These are phyloP conservation scores for Bactericera cockerelli DNA, from an alignment of 1,140 invertebrate species.

Conservation along the genomic window DNA sequence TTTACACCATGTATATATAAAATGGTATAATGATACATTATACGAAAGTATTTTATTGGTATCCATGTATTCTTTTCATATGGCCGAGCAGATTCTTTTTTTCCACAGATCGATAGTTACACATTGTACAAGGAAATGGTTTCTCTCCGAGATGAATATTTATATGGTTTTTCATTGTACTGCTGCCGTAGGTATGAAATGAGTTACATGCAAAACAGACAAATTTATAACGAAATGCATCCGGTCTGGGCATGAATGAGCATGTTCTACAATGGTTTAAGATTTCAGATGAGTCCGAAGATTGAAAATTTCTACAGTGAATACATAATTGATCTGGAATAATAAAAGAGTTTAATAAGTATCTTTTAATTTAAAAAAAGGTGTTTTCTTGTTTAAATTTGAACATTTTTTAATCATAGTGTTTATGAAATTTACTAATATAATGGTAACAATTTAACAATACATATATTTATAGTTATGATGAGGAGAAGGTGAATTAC, in stretches of 20 bases:
- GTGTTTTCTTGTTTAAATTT: too few species aligned
- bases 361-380: too few species aligned
- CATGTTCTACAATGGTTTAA: not conserved
- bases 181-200: not conserved
- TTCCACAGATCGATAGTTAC: not conserved
- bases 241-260: not conserved
- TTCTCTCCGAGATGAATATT: not conserved
- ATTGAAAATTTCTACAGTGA: not conserved
- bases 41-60: too few species aligned
- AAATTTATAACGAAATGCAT: not conserved
- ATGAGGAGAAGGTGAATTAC: too few species aligned
- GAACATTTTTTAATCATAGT: too few species aligned
- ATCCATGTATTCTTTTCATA: too few species aligned
- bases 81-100: not conserved
- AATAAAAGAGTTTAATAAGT: not conserved
- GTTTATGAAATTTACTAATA: too few species aligned
- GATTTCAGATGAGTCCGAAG: not conserved
- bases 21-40: too few species aligned
- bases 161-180: constrained; percentile 1
- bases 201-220: constrained; percentile 1
- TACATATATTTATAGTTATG: too few species aligned
- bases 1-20: too few species aligned
- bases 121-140: not conserved
- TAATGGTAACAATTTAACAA: too few species aligned
- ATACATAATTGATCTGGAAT: not conserved